Evolutionary conservation across 2,888 invertebrate genomes (phyloP), one percentile per base, ranked within the genome.

Genomic region (Ornithoptera priamus): DNA sequence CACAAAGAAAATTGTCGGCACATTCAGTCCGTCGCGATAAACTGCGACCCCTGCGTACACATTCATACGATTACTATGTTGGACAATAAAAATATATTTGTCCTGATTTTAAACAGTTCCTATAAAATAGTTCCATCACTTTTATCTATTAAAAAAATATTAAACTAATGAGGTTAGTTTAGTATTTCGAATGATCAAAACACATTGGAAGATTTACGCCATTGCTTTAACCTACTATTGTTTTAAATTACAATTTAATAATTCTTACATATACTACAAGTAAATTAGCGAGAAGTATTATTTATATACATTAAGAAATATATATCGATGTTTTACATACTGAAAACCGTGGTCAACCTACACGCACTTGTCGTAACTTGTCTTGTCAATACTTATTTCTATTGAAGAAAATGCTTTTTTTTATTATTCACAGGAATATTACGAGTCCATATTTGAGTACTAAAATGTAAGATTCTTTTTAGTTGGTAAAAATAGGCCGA

Each of bases 11-110:
- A 68, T 42, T 46, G 74, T 30, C 75, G 71, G 75, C 71, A 72
- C 77, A 76, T 79, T 78, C 76, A 76, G 80, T 77, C 78, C 77
- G 74, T 61, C 50, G 46, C 69, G 89, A 89, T 90, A 89, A 85
- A 82, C 89, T 85, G 72, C 80, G 85, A 87, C 83, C 88, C 75
- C 63, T 68, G 30, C 69, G 56, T 56, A 71, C 69, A 42, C 70
- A 68, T 63, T 69, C 64, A 62, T 66, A 70, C 72, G 72, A 72
- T 72, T 68, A 69, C 71, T 39, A 62, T 70, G 30, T 46, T 70
- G 65, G 42, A 64, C 57, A 42, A 64, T 46, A 57, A 62, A 60
- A 63, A 30, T 62, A 24, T 1, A n/a, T 53, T n/a, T 46, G n/a
- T 53, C 53, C 53, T n/a, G 1, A 53, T 53, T 53, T 5, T n/a